Base-by-base conservation (phyloP, 1,140 invertebrate species). In the Harlomillsia oculata region DNA sequence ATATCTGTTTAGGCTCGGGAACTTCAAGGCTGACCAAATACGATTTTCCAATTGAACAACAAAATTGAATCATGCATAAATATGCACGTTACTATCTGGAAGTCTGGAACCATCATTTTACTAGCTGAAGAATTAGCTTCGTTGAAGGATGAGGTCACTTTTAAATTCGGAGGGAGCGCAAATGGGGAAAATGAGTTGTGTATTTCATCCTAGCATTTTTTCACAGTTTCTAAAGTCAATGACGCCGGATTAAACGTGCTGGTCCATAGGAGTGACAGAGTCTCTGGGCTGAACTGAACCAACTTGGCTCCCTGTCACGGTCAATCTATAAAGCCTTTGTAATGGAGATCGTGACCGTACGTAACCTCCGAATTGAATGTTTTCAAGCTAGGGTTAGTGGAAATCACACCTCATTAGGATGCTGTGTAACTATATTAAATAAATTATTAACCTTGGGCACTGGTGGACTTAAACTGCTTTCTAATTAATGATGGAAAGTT, bases 261-360 rank as follows among this genome's bases (percentile, higher is more conserved):
- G 36, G 76, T 72, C 39, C 67, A 76, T 67, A 9, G 64, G 41
- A 60, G 60, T 40, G 52, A 56, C 28, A 44, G 29, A 2, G 53
- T 43, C 5, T n/a, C 36, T 11, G n/a, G n/a, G 44, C 53, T 14
- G 39, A 45, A 30, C n/a, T n/a, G 58, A 65, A 43, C 64, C 64
- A 16, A 62, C 57, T 0, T 65, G 64, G 64, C 2, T 20, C 3
- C 43, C 54, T 16, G 25, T 28, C 16, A 56, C 49, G 14, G 44
- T 62, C 6, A 37, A 53, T 1, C 13, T 65, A 1, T 29, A 57
- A 4, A 60, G 60, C 32, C 26, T 65, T n/a, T 65, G 80, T 67
- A 77, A 78, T 69, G 79, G 78, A 11, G 80, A 83, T 66, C 72
- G 75, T 63, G 76, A 81, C 52, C 72, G 79, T 1, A 70, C n/a